Evolutionary conservation across 2,888 invertebrate species (phyloP).

Genomic region (Cartodere bifasciata): DNA sequence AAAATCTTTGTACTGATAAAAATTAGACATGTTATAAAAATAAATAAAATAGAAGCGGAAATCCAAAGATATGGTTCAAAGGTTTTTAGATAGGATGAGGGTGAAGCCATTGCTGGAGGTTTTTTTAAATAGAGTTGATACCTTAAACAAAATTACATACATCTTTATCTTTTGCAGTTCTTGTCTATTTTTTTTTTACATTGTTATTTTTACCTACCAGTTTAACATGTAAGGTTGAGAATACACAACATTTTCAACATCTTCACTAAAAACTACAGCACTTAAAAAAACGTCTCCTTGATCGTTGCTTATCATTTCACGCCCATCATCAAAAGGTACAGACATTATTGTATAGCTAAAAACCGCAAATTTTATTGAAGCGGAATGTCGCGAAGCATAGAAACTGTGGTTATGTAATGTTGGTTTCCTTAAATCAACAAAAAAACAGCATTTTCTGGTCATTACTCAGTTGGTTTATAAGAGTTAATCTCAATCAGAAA

Average conservation of each 20-base stretch:
- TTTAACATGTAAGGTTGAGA: conserved; percentile 30
- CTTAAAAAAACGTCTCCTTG: conserved; percentile 27
- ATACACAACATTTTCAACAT: conserved; percentile 21
- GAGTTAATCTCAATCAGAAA: too few relatives aligned
- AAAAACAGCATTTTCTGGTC: too few relatives aligned
- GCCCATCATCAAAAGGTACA: conserved; percentile 23
- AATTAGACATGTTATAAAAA: conserved; percentile 21
- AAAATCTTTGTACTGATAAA: conserved; percentile 24
- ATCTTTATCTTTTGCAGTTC: too few relatives aligned
- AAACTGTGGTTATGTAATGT: too few relatives aligned
- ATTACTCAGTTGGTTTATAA: too few relatives aligned
- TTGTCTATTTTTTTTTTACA: too few relatives aligned
- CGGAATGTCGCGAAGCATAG: too few relatives aligned
- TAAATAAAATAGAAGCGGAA: conserved; percentile 19
- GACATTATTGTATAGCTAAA: conserved; percentile 20
- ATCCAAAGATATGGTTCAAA: conserved; percentile 25
- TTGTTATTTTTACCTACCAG: conserved; percentile 21
- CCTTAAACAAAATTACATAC: too few relatives aligned
- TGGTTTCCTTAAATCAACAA: too few relatives aligned
- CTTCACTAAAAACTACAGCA: conserved; percentile 22
- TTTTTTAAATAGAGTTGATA: conserved; percentile 27
- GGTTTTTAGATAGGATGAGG: conserved; percentile 25
- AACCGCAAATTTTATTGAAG: too few relatives aligned
- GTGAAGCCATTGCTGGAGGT: conserved; percentile 24
- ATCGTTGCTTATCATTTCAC: conserved; percentile 20